A percentile compares a stretch with the other conserved stretches of the same genome.
Evolutionary conservation across 2,888 invertebrate genomes (phyloP).

Genomic region (Micoletzkya japonica): DNA sequence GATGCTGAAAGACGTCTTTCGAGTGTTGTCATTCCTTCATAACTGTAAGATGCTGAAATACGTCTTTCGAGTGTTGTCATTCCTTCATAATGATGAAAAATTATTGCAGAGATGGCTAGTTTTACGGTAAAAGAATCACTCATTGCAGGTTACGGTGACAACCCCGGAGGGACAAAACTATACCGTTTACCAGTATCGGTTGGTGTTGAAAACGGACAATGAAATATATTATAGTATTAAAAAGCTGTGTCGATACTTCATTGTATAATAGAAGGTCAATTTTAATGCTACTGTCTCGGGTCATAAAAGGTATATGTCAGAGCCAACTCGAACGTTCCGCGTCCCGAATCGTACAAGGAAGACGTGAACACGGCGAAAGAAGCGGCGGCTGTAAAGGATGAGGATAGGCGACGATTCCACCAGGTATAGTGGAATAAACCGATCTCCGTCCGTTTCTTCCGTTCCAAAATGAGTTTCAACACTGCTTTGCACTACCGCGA

Average conservation of each 20-base stretch:
- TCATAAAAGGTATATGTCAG: background rate
- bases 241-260: background rate
- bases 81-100: background rate
- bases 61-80: too few species aligned
- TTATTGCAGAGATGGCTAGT: too few species aligned
- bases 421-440: too few species aligned
- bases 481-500: too few species aligned
- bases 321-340: constrained; percentile 51
- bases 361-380: constrained; percentile 45
- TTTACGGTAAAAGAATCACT: constrained; percentile 43
- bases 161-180: constrained; percentile 70
- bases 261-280: background rate
- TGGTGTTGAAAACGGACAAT: constrained; percentile 1
- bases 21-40: background rate
- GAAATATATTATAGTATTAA: background rate
- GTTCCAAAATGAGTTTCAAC: too few species aligned
- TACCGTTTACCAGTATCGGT: constrained; percentile 74
- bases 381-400: constrained; percentile 31
- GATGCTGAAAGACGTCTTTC: too few species aligned
- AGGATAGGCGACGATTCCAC: constrained; percentile 34
- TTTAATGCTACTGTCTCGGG: background rate
- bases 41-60: too few species aligned
- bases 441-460: too few species aligned
- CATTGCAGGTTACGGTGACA: constrained; percentile 52
- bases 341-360: constrained; percentile 83